phyloP scores from a whole-genome alignment of 2,888 invertebrate genomes.

The Hypercompe scribonia region DNA sequence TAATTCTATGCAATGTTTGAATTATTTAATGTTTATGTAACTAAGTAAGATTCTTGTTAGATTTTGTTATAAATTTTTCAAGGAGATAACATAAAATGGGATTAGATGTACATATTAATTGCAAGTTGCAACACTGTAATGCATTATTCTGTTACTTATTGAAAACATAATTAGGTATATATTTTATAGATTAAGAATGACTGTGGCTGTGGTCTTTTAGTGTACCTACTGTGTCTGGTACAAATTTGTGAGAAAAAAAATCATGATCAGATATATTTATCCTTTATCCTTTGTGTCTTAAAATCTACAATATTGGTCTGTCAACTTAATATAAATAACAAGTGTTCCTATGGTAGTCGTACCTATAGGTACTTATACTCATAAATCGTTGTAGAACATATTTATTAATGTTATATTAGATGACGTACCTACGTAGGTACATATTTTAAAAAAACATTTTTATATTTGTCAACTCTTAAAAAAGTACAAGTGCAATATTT shows the following conservation, averaged over 20 bases:
- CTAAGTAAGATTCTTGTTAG: conserved; percentile 32
- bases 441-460: neutral
- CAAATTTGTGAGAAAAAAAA: conserved; percentile 64
- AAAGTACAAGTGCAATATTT: neutral
- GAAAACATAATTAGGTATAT: conserved; percentile 32
- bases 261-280: conserved; percentile 66
- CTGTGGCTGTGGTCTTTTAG: conserved; percentile 78
- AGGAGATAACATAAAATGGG: conserved; percentile 44
- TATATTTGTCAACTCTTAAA: neutral
- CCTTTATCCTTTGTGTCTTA: conserved; percentile 2
- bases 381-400: neutral
- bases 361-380: neutral
- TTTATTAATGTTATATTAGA: neutral
- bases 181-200: conserved; percentile 64
- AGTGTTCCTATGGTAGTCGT: neutral
- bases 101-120: conserved; percentile 36
- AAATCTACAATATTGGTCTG: neutral
- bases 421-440: neutral
- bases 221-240: conserved; percentile 54
- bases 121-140: conserved; percentile 31
- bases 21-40: conserved; percentile 23
- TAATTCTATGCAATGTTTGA: conserved; percentile 47
- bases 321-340: neutral
- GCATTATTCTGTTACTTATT: conserved; percentile 17
- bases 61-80: conserved; percentile 38